Base-by-base conservation (phyloP, 2,113 vertebrate species). In the Zapornia atra region DNA sequence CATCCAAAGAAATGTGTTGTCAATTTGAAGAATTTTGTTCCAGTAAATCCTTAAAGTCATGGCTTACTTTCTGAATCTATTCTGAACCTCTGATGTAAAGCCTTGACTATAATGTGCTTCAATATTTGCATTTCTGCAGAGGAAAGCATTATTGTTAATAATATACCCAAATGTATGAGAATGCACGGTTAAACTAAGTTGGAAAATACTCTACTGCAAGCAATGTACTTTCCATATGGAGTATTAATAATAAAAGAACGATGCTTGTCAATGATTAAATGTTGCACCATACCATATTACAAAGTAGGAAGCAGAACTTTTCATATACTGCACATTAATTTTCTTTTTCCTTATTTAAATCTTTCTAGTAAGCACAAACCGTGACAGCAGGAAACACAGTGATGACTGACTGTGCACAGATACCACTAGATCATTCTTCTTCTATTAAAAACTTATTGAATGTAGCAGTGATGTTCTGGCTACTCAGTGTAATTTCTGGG, bases 401-500 rank as follows among this genome's bases (percentile, higher is more conserved):
- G 85, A 64, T 66, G 86, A 94, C 88, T 72, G 34, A 82, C 65
- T 90, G 87, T 46, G 63, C 63, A 75, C 24, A 85, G 83, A 79
- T 34, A 60, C 24, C 26, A 79, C 78, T 92, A 95, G 92, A 93
- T 94, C 83, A 83, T 80, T 92, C 69, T 77, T 73, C 88, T 76
- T 77, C n/a, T 86, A 79, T 97, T 95, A 96, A 97, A 97, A 88
- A 21, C 2, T 71, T 86, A 97, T 80, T 92, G 85, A 63, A 93
- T 81, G 65, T 70, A 87, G 85, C 88, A 90, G 51, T 46, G 60
- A 88, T 88, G 56, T 95, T 92, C 94, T 91, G 77, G 78, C 90
- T 89, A 75, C 76, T 95, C 70, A 73, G 65, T 90, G 60, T 25
- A 94, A 96, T 97, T 97, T 92, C 92, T 96, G 93, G 94, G 91